Conservation (phyloP, 2,888 invertebrate genomes). For the Epicampocera succincta region DNA sequence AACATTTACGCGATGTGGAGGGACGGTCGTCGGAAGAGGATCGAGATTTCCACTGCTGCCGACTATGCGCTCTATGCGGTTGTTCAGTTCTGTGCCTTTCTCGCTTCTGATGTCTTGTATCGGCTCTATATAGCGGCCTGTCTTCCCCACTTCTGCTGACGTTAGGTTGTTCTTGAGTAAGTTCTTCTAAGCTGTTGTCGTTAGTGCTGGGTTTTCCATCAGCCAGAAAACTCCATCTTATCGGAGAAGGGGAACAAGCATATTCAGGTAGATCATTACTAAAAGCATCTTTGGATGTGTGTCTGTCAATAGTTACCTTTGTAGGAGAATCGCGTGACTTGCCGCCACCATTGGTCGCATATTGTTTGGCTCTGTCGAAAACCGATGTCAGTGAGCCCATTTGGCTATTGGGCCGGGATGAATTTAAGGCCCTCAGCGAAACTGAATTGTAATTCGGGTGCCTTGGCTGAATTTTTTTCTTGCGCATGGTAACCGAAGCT, state of each 20-base stretch:
- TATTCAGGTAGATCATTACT: slow-evolving; percentile 80
- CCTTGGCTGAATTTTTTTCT: slow-evolving; percentile 77
- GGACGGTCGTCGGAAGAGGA: slow-evolving; percentile 74
- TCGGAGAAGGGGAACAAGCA: slow-evolving; percentile 81
- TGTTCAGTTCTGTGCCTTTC: slow-evolving; percentile 54
- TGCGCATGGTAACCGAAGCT: slow-evolving; percentile 78
- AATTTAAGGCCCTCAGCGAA: slow-evolving; percentile 79
- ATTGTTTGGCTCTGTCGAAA: slow-evolving; percentile 79
- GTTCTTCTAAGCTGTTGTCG: slow-evolving; percentile 44
- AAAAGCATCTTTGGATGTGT: slow-evolving; percentile 78
- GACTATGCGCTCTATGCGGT: slow-evolving; percentile 46
- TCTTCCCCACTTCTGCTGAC: slow-evolving; percentile 26
- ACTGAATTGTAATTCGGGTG: slow-evolving; percentile 80
- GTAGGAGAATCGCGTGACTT: slow-evolving; percentile 75
- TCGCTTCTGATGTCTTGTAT: slow-evolving; percentile 51
- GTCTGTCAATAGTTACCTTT: slow-evolving; percentile 79
- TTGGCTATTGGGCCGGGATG: slow-evolving; percentile 78
- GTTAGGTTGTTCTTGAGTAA: slow-evolving; percentile 44
- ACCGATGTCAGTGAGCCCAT: slow-evolving; percentile 80
- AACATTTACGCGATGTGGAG: slow-evolving; percentile 76
- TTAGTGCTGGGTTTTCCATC: slow-evolving; percentile 77
- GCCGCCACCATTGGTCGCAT: slow-evolving; percentile 70
- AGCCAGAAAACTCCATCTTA: slow-evolving; percentile 81
- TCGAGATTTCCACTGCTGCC: slow-evolving; percentile 70
- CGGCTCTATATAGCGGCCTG: slow-evolving; percentile 24